Conservation (phyloP, 2,888 invertebrate genomes). For the Acanthosoma haemorrhoidale region DNA sequence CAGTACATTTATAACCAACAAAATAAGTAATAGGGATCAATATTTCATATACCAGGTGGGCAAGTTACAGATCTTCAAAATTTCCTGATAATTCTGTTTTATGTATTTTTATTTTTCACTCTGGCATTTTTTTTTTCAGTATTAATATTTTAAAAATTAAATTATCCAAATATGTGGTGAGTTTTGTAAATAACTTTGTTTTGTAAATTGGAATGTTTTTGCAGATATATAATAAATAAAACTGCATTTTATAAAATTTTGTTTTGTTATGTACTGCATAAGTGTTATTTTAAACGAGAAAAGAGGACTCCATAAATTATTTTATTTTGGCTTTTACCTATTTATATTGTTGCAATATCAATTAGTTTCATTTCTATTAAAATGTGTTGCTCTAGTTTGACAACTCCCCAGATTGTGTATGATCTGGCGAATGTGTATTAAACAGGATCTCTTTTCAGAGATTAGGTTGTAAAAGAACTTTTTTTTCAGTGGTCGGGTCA, state of each 20-base stretch:
- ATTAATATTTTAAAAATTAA: constrained; percentile 16
- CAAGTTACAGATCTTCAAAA: not conserved
- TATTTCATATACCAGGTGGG: not conserved
- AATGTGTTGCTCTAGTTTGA: constrained; percentile 15
- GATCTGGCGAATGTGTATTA: not conserved
- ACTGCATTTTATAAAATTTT: constrained; percentile 25
- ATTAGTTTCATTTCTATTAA: not conserved
- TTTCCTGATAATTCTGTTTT: not conserved
- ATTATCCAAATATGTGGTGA: constrained; percentile 11
- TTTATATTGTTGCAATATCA: not conserved
- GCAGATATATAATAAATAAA: constrained; percentile 23
- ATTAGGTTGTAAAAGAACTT: too few species aligned
- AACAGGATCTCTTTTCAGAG: too few species aligned
- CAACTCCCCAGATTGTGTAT: not conserved
- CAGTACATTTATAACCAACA: not conserved
- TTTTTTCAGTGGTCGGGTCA: too few species aligned
- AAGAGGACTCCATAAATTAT: not conserved
- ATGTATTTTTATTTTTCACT: not conserved
- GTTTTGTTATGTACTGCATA: not conserved
- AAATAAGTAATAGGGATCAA: not conserved
- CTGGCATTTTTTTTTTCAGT: constrained; percentile 13
- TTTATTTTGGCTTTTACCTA: not conserved
- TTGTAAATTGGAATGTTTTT: constrained; percentile 28
- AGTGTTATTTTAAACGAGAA: not conserved
- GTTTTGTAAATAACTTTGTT: constrained; percentile 25